Percentiles rank a stretch among this genome's conserved stretches.
phyloP scores from a whole-genome alignment of 2,888 invertebrate genomes.

The Pyrrhosoma nymphula region DNA sequence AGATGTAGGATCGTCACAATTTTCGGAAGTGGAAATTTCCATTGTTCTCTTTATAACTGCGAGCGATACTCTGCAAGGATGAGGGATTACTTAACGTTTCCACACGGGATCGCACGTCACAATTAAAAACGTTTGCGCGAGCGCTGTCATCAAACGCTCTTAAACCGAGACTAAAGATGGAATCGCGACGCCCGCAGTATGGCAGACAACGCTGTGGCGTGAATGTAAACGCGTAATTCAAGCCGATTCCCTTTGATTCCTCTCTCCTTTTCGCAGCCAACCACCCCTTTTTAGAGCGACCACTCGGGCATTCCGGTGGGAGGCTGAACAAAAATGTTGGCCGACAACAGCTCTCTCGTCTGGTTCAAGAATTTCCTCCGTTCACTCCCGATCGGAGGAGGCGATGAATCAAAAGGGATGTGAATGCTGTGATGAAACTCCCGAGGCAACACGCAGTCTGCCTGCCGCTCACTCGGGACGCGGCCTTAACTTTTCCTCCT shows the following conservation, averaged over 20 bases:
- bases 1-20: no score
- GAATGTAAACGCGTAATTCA: neutral
- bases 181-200: neutral
- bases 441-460: conserved; percentile 10
- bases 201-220: neutral
- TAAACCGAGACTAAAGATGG: neutral
- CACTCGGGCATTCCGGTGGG: neutral
- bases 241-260: neutral
- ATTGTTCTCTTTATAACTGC: no score
- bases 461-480: neutral
- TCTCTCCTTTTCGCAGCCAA: neutral
- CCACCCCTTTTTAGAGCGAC: no score
- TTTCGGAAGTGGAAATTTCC: no score
- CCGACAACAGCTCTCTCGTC: neutral
- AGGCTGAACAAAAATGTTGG: neutral
- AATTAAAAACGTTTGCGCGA: no score
- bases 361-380: neutral
- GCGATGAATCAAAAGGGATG: neutral
- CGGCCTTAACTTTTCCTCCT: neutral
- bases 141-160: no score
- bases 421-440: neutral
- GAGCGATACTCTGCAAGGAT: no score
- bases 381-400: neutral
- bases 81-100: no score
- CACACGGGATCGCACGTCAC: no score